Evolutionary conservation across 2,888 invertebrate species (phyloP), one percentile per base, ranked within the genome.

Genomic region (Tachina lurida): DNA sequence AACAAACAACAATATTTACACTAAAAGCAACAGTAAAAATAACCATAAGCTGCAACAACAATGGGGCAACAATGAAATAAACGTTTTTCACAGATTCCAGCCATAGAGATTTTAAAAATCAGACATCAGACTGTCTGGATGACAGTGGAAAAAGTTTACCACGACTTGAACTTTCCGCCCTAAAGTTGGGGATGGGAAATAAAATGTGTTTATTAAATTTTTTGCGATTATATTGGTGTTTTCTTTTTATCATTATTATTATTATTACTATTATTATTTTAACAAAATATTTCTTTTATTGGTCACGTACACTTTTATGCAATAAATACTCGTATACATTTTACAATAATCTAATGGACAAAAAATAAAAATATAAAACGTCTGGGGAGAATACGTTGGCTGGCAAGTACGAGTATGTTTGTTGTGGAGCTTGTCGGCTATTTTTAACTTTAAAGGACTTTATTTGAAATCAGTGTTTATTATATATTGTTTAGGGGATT

Each of bases 291-390:
- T 71, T 60, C 70, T 87, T 88, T 87, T 88, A 89, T 89, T 88
- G 88, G 88, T 88, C 89, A 89, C 88, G 89, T 89, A 87, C 87
- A 84, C 87, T 87, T 80, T 81, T 84, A 88, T 89, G 90, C 89
- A 89, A 91, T 91, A 91, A 91, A 91, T 90, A 90, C 87, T 79
- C 39, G 71, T 88, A 80, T 73, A 77, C 87, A 89, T 89, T 91
- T 90, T 89, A 89, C 88, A 91, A 90, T 89, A 91, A 89, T 91
- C 90, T 88, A 91, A 90, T 90, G 89, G 88, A 88, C 83, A 82
- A 73, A 86, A 7, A 31, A 82, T 70, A 86, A 31, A 31, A 7
- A 82, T 70, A 62, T 47, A 63, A 74, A 86, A 58, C 43, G 41
- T 68, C 56, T 70, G 60, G 19, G 52, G 71, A 52, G 71, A 52